Conservation (phyloP, 92 coral and sea anemone species). For the Scolanthus callimorphus region DNA sequence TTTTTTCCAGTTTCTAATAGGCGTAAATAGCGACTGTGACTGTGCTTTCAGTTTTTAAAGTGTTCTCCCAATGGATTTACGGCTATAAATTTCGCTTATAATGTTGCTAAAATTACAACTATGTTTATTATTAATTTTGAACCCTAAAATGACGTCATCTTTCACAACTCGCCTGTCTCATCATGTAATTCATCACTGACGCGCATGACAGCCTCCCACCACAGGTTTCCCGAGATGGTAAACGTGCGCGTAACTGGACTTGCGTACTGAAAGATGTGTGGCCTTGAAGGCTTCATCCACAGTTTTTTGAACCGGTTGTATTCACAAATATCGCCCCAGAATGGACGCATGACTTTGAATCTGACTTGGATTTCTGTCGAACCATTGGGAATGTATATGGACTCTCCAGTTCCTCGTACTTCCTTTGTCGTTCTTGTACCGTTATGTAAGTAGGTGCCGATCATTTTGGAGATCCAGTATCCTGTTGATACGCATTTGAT, state of each 20-base stretch:
- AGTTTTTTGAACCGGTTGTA: background rate
- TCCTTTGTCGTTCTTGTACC: background rate
- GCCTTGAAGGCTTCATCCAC: background rate
- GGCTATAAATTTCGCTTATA: no score
- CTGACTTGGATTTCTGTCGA: background rate
- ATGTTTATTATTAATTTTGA: background rate
- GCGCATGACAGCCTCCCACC: background rate
- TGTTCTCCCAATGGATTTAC: no score
- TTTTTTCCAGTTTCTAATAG: no score
- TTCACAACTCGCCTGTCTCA: background rate
- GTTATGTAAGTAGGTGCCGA: conserved; percentile 9
- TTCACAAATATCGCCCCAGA: background rate
- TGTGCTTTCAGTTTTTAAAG: no score
- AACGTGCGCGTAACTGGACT: background rate
- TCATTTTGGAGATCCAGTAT: conserved; percentile 38
- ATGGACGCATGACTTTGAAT: background rate
- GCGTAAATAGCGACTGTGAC: no score
- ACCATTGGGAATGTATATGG: conserved; percentile 13
- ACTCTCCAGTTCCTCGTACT: conserved; percentile 17
- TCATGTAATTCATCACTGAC: background rate
- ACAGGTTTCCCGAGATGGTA: background rate
- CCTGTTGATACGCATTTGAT: conserved; percentile 27
- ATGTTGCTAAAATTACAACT: no score
- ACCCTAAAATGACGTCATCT: no score
- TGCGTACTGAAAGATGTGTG: background rate